Evolutionary conservation across 2,888 invertebrate species (phyloP).

Genomic region (Dioctria rufipes): DNA sequence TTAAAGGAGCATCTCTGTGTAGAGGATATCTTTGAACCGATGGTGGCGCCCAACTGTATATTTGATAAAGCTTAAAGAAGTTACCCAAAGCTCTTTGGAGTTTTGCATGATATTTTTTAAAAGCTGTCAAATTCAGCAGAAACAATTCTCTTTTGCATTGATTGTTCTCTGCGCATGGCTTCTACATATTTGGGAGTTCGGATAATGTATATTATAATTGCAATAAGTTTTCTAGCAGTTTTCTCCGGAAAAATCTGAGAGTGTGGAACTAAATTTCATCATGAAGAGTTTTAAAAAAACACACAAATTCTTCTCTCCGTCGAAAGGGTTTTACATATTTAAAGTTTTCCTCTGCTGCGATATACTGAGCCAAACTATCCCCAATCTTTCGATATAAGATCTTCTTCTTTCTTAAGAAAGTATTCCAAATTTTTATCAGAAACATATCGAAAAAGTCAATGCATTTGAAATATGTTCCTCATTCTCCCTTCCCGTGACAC

Average conservation of each 20-base stretch:
- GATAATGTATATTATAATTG: not conserved
- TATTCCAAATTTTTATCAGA: not conserved
- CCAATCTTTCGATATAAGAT: no score
- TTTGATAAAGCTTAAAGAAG: not conserved
- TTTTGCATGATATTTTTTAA: not conserved
- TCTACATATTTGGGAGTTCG: not conserved
- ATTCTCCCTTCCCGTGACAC: not conserved
- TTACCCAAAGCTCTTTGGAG: conserved; percentile 8
- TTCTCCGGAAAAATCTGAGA: not conserved
- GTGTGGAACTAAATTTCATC: conserved; percentile 1
- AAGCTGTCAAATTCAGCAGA: not conserved
- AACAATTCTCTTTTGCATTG: conserved; percentile 3
- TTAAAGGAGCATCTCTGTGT: conserved; percentile 45
- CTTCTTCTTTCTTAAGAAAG: not conserved
- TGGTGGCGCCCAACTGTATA: conserved; percentile 30
- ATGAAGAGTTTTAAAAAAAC: no score
- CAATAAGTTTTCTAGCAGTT: conserved; percentile 27
- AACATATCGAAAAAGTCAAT: conserved; percentile 4
- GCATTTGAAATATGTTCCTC: not conserved
- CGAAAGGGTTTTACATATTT: no score
- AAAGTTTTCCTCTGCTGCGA: no score
- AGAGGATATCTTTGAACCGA: conserved; percentile 36
- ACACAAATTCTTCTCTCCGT: no score
- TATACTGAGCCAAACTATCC: no score
- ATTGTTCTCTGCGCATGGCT: conserved; percentile 31